Base-by-base conservation (phyloP, 37 sponge, comb jelly and placozoan species). In the Axinella damicornis region DNA sequence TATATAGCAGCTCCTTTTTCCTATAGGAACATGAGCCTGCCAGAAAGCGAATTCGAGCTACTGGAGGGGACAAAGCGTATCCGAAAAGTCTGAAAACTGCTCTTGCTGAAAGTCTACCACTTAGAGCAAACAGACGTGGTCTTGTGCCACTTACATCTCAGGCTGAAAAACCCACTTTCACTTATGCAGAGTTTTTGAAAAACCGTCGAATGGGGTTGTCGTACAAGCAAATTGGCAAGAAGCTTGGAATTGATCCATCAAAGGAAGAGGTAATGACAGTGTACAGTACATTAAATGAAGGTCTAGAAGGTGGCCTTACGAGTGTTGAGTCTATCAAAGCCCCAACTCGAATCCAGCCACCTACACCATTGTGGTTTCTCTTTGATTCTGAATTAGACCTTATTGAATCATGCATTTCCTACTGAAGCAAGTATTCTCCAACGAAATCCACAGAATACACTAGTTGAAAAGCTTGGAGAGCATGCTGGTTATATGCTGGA, bases 201-300 rank as follows among this genome's bases (percentile, higher is more conserved):
- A 25, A 67, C n/a, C 30, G 69, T 19, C 31, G 69, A 5, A 30
- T 67, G 34, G 69, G 69, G 19, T 32, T 67, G 12, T 67, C 69
- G 12, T 67, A 67, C 34, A 67, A 67, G 12, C 69, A 67, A 67
- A 67, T 67, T 33, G 69, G 73, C 9, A 20, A 46, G 53, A 72
- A 72, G 53, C 53, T 72, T 20, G 73, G 73, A 46, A 72, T 72
- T 28, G 73, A 72, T 24, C 73, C 73, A 46, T 28, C 22, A 19
- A 72, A 72, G 37, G 73, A 72, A 46, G 73, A 72, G 15, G 73
- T 72, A 13, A 20, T 72, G 15, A 21, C 33, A n/a, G 73, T 72
- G 1, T 72, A 52, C 37, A 19, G 24, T 28, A 53, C 53, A 46
- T 20, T 72, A 9, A 46, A 46, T 61, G 27, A 61, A 61, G 62